Evolutionary conservation across 2,888 invertebrate species (phyloP), one percentile per base, ranked within the genome.

Genomic region (Ligdia adustata): DNA sequence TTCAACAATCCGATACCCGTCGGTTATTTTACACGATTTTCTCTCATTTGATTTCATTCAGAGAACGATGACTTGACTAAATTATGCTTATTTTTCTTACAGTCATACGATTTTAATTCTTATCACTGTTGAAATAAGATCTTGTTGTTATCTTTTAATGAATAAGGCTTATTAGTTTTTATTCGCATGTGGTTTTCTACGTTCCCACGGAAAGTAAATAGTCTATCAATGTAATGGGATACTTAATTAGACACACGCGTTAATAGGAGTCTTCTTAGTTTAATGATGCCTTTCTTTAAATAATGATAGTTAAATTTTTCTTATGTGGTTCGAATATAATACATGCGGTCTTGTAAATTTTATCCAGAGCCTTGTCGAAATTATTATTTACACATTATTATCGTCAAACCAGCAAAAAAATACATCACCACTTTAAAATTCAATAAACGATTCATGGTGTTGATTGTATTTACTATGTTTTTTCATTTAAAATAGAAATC

Each of bases 201-300:
- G 9, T 55, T 55, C 52, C 45, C 55, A 55, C 51, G 48, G 26
- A 29, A 51, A 35, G 18, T 43, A 29, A 43, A 32, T 29, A 31
- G 37, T 39, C 32, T 33, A 38, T 43, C 27, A 38, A 24, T 11
- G 42, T 54, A 49, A 45, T 40, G 22, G 15, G 34, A 48, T 51
- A 48, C 14, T 13, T 24, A 41, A 32, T 14, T 33, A 40, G 43
- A 47, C 51, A 41, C 28, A 15, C 9, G 12, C 9, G 29, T 9
- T 43, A 24, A 12, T 38, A n/a, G 31, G 4, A 14, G 11, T 33
- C 27, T 22, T 11, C 27, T 22, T 11, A 18, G 1, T 15, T 16
- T 32, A 27, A 34, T 42, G 6, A 33, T 26, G 13, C 9, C 15
- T 26, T 32, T 32, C 16, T 41, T 33, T 33, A 15, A 26, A 24